A percentile compares a stretch with the other conserved stretches of the same genome.
These are phyloP conservation scores for Hydrophis major DNA, from an alignment of 2,797 vertebrate species.

Conservation along the genomic window DNA sequence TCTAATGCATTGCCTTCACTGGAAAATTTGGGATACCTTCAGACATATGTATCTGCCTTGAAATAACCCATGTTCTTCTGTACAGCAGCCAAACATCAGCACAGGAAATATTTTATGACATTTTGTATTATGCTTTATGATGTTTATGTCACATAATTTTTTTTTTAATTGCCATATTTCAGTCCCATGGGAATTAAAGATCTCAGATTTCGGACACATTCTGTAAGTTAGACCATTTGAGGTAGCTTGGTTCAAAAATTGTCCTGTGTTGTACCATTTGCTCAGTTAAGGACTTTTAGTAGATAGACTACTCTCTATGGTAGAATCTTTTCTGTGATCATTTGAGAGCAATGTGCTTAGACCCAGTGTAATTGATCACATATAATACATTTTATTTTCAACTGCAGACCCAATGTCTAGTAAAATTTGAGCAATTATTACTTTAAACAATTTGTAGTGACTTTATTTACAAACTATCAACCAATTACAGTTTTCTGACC, in stretches of 20 bases:
- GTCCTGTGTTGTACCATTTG: not conserved
- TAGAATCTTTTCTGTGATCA: not conserved
- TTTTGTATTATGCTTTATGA: not conserved
- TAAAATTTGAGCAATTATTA: not conserved
- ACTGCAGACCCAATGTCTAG: not conserved
- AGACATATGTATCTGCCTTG: not conserved
- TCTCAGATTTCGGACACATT: not conserved
- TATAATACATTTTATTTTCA: not conserved
- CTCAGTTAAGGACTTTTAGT: not conserved
- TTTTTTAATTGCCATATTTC: not conserved
- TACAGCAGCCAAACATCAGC: not conserved
- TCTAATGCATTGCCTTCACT: not conserved
- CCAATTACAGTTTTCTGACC: slow-evolving; percentile 66
- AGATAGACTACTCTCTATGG: not conserved
- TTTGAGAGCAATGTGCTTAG: not conserved
- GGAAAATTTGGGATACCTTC: not conserved
- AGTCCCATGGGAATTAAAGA: not conserved
- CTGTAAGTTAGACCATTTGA: not conserved
- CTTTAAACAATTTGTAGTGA: not conserved
- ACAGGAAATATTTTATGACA: not conserved
- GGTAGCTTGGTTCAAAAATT: not conserved
- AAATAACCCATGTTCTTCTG: not conserved
- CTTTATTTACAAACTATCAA: not conserved
- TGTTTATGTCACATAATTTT: not conserved
- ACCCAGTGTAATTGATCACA: not conserved